Evolutionary conservation across 2,113 vertebrate genomes (phyloP), one percentile per base, ranked within the genome.

Genomic region (Sus scrofa): DNA sequence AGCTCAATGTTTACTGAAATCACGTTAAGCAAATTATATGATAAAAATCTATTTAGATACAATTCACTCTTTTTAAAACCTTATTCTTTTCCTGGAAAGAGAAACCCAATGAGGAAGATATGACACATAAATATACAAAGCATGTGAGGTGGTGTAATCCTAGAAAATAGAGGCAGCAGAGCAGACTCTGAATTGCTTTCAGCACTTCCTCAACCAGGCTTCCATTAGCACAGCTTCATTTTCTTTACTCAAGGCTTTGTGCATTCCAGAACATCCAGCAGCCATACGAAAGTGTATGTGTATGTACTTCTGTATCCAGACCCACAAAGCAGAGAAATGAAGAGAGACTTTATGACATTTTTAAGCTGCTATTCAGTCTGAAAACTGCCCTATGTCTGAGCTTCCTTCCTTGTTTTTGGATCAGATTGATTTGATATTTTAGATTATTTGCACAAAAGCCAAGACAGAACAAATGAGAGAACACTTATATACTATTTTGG

Each of bases 11-110:
- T 79, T 86, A 81, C 24, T 58, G 24, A 63, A 89, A 37, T 19
- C 32, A 32, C 30, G 63, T 68, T 63, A 75, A 50, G 22, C 26
- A 95, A 77, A 44, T 95, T 67, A 68, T 88, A 20, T 58, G 27
- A 93, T 52, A 87, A 67, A 67, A 83, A 60, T 79, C 75, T 79
- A 26, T 67, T 95, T 83, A 78, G 89, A 95, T 18, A 62, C 10
- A 91, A 34, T 62, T 89, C 11, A 65, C 27, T 70, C 19, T 87
- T 83, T 92, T 91, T 65, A 11, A 86, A 93, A 92, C 8, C 11
- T 84, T 62, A 32, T 81, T 32, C 34, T 34, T 32, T 44, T 88
- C 2, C 63, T 63, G 3, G 50, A 75, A 50, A 60, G 67, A 62
- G 60, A 86, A 63, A 67, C 75, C 24, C 37, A 54, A 7, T 1